phyloP scores from a whole-genome alignment of 1,140 invertebrate species.

The Drosophila mauritiana region DNA sequence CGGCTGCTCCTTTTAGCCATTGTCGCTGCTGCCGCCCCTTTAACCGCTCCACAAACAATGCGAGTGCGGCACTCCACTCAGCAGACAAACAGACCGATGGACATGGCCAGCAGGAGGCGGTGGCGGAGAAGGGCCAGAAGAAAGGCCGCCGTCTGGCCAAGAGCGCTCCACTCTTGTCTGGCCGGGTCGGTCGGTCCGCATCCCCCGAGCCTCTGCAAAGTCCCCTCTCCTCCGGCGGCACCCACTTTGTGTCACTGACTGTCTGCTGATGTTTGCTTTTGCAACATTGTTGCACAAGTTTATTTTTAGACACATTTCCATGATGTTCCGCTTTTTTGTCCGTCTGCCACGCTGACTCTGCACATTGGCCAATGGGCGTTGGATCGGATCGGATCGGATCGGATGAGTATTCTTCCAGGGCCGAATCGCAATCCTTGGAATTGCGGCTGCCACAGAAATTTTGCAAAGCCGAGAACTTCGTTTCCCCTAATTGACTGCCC shows the following conservation, averaged over 20 bases:
- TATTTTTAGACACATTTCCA: conserved; percentile 78
- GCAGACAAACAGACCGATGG: conserved; percentile 52
- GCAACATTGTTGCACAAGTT: conserved; percentile 79
- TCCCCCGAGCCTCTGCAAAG: background rate
- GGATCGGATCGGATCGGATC: background rate
- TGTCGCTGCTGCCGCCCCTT: conserved; percentile 12
- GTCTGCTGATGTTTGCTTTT: conserved; percentile 76
- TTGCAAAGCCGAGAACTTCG: background rate
- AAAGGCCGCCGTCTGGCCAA: conserved; percentile 48
- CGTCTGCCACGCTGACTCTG: conserved; percentile 45
- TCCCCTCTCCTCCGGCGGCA: conserved; percentile 3
- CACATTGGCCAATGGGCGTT: conserved; percentile 44
- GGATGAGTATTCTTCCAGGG: background rate
- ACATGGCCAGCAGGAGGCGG: conserved; percentile 12
- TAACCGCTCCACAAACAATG: conserved; percentile 68
- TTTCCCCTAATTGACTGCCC: conserved; percentile 6
- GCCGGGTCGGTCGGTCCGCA: conserved; percentile 10
- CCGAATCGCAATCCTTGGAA: background rate
- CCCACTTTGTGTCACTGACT: conserved; percentile 54
- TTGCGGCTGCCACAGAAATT: conserved; percentile 3
- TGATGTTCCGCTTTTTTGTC: conserved; percentile 55
- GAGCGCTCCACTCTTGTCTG: conserved; percentile 32
- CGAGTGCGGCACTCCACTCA: conserved; percentile 48
- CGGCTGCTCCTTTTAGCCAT: conserved; percentile 64
- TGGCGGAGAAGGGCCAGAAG: conserved; percentile 9